Percentiles rank a stretch among this genome's conserved stretches.
phyloP scores from a whole-genome alignment of 2,797 vertebrate genomes.

The Macrochelys suwanniensis region DNA sequence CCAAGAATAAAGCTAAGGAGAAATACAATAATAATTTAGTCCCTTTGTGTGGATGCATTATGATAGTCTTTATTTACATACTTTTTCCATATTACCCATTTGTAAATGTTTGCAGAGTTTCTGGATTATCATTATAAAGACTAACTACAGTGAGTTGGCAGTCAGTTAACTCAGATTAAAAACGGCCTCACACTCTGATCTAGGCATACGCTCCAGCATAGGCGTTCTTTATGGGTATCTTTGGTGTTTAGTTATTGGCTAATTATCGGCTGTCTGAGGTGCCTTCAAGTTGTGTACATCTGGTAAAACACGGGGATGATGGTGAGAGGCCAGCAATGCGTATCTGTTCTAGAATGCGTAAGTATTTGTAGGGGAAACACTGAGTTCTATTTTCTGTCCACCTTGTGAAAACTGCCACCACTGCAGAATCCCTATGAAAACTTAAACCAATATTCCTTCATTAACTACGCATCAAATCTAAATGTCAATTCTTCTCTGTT shows the following conservation, averaged over 20 bases:
- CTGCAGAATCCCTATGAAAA: not conserved
- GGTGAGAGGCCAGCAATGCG: not conserved
- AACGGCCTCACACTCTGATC: not conserved
- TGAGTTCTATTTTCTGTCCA: not conserved
- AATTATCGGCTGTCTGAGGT: not conserved
- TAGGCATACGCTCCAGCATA: not conserved
- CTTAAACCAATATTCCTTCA: not conserved
- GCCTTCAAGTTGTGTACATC: not conserved
- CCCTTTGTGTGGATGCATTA: not conserved
- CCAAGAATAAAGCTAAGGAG: not conserved
- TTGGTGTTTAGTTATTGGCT: not conserved
- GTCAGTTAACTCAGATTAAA: not conserved
- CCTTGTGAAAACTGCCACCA: not conserved
- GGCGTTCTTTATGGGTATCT: not conserved
- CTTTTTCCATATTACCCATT: not conserved
- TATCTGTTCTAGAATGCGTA: not conserved
- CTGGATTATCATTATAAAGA: not conserved
- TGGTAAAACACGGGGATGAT: not conserved
- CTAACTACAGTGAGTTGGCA: not conserved
- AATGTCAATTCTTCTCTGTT: not conserved
- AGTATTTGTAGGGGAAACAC: not conserved
- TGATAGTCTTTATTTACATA: not conserved
- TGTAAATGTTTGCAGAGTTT: not conserved
- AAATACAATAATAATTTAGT: not conserved
- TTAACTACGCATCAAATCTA: not conserved